Percentiles rank a stretch among this genome's conserved stretches.
These are phyloP conservation scores for Macrosteles quadrilineatus DNA, from an alignment of 1,140 invertebrate genomes.

Conservation along the genomic window DNA sequence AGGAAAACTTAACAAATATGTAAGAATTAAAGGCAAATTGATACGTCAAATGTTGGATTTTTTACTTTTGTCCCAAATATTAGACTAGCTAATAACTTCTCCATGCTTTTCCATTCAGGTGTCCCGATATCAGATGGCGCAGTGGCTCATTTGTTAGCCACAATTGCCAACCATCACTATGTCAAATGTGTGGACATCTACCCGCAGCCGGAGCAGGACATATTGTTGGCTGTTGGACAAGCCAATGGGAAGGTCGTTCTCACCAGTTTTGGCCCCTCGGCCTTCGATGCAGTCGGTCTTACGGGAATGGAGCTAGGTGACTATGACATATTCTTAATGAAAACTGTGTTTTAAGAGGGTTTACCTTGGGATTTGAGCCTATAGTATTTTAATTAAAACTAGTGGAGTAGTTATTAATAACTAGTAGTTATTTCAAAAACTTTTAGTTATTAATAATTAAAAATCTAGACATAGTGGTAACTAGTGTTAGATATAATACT, in stretches of 20 bases:
- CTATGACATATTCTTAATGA: constrained; percentile 39
- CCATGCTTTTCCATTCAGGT: constrained; percentile 52
- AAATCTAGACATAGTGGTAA: too few species aligned
- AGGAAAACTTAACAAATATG: too few species aligned
- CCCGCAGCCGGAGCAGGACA: constrained; percentile 68
- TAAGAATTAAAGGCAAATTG: too few species aligned
- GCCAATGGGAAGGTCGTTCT: constrained; percentile 83
- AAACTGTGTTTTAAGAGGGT: background rate
- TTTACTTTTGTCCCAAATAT: too few species aligned
- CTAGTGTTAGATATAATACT: too few species aligned
- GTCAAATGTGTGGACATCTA: constrained; percentile 79
- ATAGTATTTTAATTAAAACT: too few species aligned
- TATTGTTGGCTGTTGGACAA: constrained; percentile 80
- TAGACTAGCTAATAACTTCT: too few species aligned
- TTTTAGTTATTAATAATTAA: too few species aligned
- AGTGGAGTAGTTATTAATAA: too few species aligned
- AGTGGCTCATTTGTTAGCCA: constrained; percentile 65
- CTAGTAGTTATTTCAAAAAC: too few species aligned
- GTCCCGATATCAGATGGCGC: constrained; percentile 66
- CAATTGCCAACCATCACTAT: constrained; percentile 65
- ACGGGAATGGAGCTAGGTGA: constrained; percentile 78
- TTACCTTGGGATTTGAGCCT: background rate
- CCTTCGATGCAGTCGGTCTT: constrained; percentile 64
- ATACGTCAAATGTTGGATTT: too few species aligned
- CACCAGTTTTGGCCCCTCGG: constrained; percentile 72